Evolutionary conservation across 2,888 invertebrate genomes (phyloP), one percentile per base, ranked within the genome.

Genomic region (Sphaeridia pumilis): DNA sequence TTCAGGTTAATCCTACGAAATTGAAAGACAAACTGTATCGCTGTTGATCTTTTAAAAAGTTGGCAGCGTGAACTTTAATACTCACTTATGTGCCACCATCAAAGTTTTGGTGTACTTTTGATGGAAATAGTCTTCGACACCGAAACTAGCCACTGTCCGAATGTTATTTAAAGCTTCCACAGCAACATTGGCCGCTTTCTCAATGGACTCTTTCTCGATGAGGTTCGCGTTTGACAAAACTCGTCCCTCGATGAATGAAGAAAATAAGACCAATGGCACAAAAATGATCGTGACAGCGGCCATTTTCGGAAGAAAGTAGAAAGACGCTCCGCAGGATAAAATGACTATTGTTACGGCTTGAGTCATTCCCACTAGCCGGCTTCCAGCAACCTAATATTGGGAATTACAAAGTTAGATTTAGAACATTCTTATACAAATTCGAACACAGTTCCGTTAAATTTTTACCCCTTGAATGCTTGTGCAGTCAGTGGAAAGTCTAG

Each of bases 151-250:
- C 4, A 83, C 79, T 0, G 84, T 84, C 36, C 82, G 74, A 27
- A 85, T 82, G 64, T 83, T 82, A 5, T 78, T 74, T 43, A 85
- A 83, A 0, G 83, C 83, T 63, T 85, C 84, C 0, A 83, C 79
- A 0, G 84, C 85, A 24, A 69, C 65, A 58, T 80, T 80, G 0
- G 80, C 81, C 0, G 83, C 82, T 28, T 71, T 72, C 64, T 83
- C 80, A 24, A 81, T 76, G 0, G 82, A 80, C 46, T 71, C 70
- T 55, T 81, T 75, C 57, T 83, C 81, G 1, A 74, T 70, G 2
- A 75, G 67, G 1, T 78, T 74, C 28, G 79, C 80, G 0, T 76
- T 75, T 10, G 78, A 74, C 67, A 82, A 60, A 20, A 69, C 62
- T 49, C 61, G 65, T 17, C 65, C 66, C 52, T 69, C 67, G 45